phyloP scores from a whole-genome alignment of 2,113 vertebrate species.

The Corydoras maculifer region DNA sequence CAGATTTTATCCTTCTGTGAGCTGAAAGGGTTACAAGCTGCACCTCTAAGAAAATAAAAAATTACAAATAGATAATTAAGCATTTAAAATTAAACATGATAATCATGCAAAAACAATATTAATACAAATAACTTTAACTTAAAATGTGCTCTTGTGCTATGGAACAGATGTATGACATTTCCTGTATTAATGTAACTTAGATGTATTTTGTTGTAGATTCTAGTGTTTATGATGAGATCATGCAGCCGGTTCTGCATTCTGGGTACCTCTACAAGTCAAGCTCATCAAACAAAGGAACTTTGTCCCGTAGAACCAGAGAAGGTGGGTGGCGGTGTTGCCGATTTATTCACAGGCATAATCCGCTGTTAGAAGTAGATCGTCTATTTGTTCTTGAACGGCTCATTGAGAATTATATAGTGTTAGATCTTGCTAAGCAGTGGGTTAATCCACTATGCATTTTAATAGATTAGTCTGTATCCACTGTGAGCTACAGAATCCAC shows the following conservation, averaged over 20 bases:
- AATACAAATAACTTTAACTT: too few relatives aligned
- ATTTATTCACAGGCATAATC: slow-evolving; percentile 30
- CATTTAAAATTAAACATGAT: too few relatives aligned
- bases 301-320: slow-evolving; percentile 73
- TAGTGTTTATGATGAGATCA: slow-evolving; percentile 88
- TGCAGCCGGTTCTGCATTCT: slow-evolving; percentile 73
- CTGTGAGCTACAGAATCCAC: too few relatives aligned
- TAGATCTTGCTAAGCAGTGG: neutral
- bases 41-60: neutral
- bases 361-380: neutral
- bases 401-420: neutral
- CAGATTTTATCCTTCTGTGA: neutral
- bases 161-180: neutral
- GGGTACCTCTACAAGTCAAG: slow-evolving; percentile 79
- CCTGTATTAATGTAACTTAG: neutral
- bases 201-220: slow-evolving; percentile 49
- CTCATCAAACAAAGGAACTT: slow-evolving; percentile 57
- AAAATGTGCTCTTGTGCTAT: too few relatives aligned
- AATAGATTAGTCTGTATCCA: neutral
- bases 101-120: too few relatives aligned
- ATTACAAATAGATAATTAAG: too few relatives aligned
- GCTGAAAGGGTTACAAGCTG: too few relatives aligned
- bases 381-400: slow-evolving; percentile 12
- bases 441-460: neutral
- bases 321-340: slow-evolving; percentile 53